Evolutionary conservation across 2,797 vertebrate genomes (phyloP).

Genomic region (Malurus leucopterus): DNA sequence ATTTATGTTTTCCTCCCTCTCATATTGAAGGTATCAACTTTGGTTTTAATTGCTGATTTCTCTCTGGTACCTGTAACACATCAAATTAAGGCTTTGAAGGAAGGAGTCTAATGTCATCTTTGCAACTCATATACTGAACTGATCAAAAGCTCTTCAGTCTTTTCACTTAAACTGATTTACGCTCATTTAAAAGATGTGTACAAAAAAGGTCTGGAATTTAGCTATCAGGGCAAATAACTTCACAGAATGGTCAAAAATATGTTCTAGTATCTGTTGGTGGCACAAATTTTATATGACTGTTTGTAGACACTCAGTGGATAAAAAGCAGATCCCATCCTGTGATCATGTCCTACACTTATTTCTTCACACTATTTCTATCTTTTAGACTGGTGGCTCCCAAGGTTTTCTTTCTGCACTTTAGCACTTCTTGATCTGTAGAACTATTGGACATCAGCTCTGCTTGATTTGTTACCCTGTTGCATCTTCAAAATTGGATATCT

Average conservation of each 20-base stretch:
- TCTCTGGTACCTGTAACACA: conserved; percentile 11
- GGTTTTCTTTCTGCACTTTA: background rate
- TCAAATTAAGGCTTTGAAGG: conserved; percentile 50
- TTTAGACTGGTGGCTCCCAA: background rate
- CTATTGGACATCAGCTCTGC: background rate
- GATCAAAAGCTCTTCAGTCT: conserved; percentile 57
- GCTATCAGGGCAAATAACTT: background rate
- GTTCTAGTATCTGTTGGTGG: background rate
- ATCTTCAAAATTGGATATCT: background rate
- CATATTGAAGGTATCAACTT: background rate
- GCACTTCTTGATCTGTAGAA: background rate
- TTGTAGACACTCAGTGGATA: background rate
- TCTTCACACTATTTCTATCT: background rate
- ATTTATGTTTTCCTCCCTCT: background rate
- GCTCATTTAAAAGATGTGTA: conserved; percentile 27
- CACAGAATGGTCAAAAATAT: conserved; percentile 5
- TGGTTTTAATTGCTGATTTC: conserved; percentile 55
- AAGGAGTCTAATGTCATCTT: conserved; percentile 39
- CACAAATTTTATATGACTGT: background rate
- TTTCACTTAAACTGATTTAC: conserved; percentile 48
- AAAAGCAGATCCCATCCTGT: background rate
- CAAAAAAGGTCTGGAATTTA: background rate
- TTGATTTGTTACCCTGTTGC: background rate
- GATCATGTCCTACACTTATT: background rate
- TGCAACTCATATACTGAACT: conserved; percentile 13